Evolutionary conservation across 2,888 invertebrate species (phyloP), one percentile per base, ranked within the genome.

Genomic region (Anthrax anthrax): DNA sequence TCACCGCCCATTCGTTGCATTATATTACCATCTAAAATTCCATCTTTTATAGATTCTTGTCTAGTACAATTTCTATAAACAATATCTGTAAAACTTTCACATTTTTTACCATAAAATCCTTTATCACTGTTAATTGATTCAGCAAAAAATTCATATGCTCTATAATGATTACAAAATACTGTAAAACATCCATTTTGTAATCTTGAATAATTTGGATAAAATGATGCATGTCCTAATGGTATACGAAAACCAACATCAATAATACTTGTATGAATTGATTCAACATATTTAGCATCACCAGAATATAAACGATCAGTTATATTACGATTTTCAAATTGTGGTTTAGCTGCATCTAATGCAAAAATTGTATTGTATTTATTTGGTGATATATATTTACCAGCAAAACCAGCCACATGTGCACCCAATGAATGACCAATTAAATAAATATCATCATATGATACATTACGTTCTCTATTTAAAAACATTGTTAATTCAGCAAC

Each of bases 261-360:
- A 32, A 47, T 47, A 46, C 52, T 51, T 2, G 60, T 60, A 42
- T 60, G 60, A 44, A 60, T 54, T 14, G 54, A 43, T 46, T 60
- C 57, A 27, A 60, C 60, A 27, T 49, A 45, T 4, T 1, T 18
- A 1, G 56, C 59, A 18, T 59, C 54, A 1, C 42, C 36, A 1
- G 32, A 38, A 36, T 56, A 51, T 10, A 49, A 32, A 27, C 52
- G 37, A 23, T 2, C 67, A 42, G 68, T 69, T 1, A 64, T 63
- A 0, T 64, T 65, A 1, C 63, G 57, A 40, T 56, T 58, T 18
- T 52, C 49, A 6, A 55, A 54, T 14, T 12, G 18, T 27, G 41
- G 17, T 37, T 60, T 44, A 1, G 85, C 84, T 0, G 85, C 84
- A 66, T 85, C 84, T 52, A 77, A 51, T 4, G 80, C 80, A 44